phyloP scores from a whole-genome alignment of 2,797 vertebrate species.

The Prunella strophiata region DNA sequence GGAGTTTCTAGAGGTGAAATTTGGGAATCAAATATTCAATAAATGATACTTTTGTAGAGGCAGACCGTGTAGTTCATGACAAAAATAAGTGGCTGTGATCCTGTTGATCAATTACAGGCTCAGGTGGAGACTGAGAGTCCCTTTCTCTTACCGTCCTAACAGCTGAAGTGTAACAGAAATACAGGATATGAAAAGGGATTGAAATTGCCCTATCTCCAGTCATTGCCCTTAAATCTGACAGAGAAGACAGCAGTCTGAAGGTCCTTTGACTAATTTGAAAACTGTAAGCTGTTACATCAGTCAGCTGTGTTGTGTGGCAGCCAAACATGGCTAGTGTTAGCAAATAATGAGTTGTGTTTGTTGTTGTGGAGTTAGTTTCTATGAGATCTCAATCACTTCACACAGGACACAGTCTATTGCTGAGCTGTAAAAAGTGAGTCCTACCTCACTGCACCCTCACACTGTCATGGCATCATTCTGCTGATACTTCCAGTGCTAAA shows the following conservation, averaged over 20 bases:
- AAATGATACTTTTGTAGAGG: background rate
- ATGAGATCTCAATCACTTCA: background rate
- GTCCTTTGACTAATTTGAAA: background rate
- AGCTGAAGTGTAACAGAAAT: background rate
- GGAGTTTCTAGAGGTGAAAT: background rate
- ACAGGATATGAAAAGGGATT: background rate
- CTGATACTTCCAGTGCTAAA: constrained; percentile 16
- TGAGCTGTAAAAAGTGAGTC: background rate
- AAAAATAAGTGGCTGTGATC: background rate
- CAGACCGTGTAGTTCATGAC: background rate
- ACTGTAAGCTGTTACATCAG: background rate
- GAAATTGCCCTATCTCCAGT: background rate
- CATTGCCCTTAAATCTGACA: background rate
- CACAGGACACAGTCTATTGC: background rate
- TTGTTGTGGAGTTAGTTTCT: background rate
- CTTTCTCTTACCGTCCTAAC: background rate
- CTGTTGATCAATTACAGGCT: background rate
- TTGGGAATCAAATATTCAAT: background rate
- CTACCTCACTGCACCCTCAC: background rate
- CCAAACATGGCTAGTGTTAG: background rate
- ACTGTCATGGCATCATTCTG: background rate
- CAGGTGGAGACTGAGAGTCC: background rate
- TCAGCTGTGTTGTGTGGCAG: background rate
- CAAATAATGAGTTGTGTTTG: background rate
- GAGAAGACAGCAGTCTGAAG: background rate